Conservation (phyloP, 2,797 vertebrate genomes). For the Esox lucius region DNA sequence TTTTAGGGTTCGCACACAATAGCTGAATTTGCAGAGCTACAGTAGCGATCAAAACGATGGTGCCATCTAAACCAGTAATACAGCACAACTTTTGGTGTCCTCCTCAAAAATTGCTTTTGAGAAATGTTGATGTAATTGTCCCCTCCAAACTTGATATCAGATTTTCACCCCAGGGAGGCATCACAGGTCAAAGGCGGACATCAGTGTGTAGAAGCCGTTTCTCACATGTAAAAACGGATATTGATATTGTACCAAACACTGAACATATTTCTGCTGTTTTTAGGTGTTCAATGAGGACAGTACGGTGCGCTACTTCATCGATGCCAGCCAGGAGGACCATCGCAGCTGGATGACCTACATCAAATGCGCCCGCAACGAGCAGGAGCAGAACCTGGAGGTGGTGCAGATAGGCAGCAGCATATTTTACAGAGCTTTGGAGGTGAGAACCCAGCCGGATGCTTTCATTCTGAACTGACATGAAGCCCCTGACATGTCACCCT, state of each 20-base stretch:
- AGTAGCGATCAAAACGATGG: no score
- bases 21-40: no score
- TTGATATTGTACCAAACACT: background rate
- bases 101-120: no score
- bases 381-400: slow-evolving; percentile 98
- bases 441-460: slow-evolving; percentile 46
- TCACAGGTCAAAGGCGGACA: background rate
- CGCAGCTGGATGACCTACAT: slow-evolving; percentile 99
- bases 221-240: background rate
- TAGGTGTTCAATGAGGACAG: slow-evolving; percentile 96
- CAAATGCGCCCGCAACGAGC: slow-evolving; percentile 94
- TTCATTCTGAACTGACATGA: background rate
- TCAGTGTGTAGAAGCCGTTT: background rate
- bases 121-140: no score
- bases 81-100: no score
- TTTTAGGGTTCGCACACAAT: no score
- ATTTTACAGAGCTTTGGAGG: slow-evolving; percentile 97
- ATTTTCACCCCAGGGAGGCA: no score
- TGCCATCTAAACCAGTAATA: no score
- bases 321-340: slow-evolving; percentile 96
- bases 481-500: background rate
- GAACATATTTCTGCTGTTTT: background rate
- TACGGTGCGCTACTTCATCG: slow-evolving; percentile 92
- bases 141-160: no score
- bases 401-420: slow-evolving; percentile 96